phyloP scores from a whole-genome alignment of 2,888 invertebrate species.

The Aspidiotus rigidus region DNA sequence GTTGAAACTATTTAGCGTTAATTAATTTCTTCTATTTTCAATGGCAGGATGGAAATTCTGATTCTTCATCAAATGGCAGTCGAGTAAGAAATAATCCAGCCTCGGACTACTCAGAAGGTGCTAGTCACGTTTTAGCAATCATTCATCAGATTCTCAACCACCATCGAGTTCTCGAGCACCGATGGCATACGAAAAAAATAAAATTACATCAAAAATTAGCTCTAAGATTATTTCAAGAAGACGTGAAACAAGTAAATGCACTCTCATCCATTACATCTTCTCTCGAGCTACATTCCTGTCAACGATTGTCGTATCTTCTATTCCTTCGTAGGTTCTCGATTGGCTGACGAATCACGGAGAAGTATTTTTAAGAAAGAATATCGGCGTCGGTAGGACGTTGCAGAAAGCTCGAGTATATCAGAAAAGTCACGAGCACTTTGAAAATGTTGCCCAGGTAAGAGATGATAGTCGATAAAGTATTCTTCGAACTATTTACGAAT shows the following conservation, averaged over 20 bases:
- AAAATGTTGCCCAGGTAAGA: slow-evolving; percentile 87
- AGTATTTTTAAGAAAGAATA: slow-evolving; percentile 91
- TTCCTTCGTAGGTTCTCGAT: slow-evolving; percentile 65
- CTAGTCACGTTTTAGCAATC: slow-evolving; percentile 89
- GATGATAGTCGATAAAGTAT: not conserved
- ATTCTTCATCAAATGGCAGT: slow-evolving; percentile 34
- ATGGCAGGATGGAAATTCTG: slow-evolving; percentile 36
- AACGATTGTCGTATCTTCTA: not conserved
- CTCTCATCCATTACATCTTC: too few species aligned
- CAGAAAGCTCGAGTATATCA: slow-evolving; percentile 92
- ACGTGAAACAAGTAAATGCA: slow-evolving; percentile 74
- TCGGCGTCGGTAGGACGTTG: slow-evolving; percentile 90
- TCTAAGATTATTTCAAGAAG: slow-evolving; percentile 86
- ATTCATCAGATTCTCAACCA: slow-evolving; percentile 94
- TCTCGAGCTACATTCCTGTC: too few species aligned
- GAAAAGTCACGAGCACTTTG: slow-evolving; percentile 97
- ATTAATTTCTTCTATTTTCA: too few species aligned
- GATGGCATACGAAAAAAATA: slow-evolving; percentile 91
- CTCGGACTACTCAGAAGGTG: slow-evolving; percentile 92
- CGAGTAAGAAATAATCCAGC: slow-evolving; percentile 54
- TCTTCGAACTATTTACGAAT: not conserved
- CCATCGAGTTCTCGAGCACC: slow-evolving; percentile 83
- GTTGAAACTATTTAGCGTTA: too few species aligned
- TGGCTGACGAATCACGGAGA: slow-evolving; percentile 97
- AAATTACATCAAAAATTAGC: slow-evolving; percentile 90